Evolutionary conservation across 2,888 invertebrate genomes (phyloP).

Genomic region (Erebia aethiops): DNA sequence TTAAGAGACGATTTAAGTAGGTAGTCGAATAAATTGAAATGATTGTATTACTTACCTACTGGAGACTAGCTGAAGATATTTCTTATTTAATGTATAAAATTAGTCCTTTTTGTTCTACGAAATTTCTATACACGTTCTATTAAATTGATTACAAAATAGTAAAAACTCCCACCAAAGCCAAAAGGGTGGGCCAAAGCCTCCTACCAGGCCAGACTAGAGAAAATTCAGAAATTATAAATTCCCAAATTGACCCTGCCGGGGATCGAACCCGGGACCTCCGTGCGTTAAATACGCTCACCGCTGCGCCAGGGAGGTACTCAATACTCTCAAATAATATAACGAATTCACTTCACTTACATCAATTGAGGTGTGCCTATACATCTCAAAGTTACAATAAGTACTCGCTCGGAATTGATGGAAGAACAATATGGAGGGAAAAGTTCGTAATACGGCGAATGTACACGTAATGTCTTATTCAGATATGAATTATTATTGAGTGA

Average conservation of each 20-base stretch:
- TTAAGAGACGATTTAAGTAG: conserved; percentile 24
- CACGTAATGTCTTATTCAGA: conserved; percentile 12
- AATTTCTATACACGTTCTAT: too few species aligned
- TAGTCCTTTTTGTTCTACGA: too few species aligned
- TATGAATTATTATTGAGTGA: conserved; percentile 2
- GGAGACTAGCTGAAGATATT: background rate
- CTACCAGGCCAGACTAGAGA: too few species aligned
- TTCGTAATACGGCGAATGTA: conserved; percentile 1
- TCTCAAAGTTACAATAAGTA: background rate
- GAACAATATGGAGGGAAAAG: conserved; percentile 16
- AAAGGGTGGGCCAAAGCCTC: too few species aligned
- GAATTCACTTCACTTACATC: background rate
- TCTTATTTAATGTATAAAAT: background rate
- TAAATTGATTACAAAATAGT: too few species aligned
- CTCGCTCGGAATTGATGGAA: conserved; percentile 3
- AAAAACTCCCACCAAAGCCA: too few species aligned
- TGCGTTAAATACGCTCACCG: too few species aligned
- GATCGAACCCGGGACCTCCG: too few species aligned
- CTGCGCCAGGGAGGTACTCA: too few species aligned
- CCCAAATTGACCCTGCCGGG: too few species aligned
- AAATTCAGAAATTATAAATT: too few species aligned
- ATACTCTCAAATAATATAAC: background rate
- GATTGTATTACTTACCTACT: background rate
- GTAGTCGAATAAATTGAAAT: conserved; percentile 19
- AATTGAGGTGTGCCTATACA: background rate